These are phyloP conservation scores for Ancistrus triradiatus DNA, from an alignment of 2,113 vertebrate genomes.

Conservation along the genomic window DNA sequence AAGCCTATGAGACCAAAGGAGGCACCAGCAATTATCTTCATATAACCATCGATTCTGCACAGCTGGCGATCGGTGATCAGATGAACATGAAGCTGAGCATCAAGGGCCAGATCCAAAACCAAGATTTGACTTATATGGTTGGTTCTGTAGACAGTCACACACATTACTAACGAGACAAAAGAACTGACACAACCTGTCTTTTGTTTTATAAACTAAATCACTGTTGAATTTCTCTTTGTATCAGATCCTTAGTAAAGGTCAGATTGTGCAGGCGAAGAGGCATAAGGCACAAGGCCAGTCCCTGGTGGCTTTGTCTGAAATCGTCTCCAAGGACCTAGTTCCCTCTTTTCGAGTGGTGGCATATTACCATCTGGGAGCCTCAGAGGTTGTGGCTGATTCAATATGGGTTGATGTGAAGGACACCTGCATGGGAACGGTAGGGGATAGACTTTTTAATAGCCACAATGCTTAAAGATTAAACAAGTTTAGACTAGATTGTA, in stretches of 20 bases:
- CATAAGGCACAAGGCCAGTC: conserved; percentile 54
- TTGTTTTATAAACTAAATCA: no score
- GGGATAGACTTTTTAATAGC: neutral
- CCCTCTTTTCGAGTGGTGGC: conserved; percentile 67
- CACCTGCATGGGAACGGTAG: conserved; percentile 62
- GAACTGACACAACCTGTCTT: no score
- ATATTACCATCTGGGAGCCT: conserved; percentile 54
- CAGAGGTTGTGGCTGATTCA: conserved; percentile 66
- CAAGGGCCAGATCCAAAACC: conserved; percentile 15
- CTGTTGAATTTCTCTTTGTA: neutral
- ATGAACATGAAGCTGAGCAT: conserved; percentile 48
- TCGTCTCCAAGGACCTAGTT: conserved; percentile 46
- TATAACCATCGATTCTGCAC: conserved; percentile 30
- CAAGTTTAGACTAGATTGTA: no score
- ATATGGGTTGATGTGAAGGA: conserved; percentile 61
- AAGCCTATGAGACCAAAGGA: conserved; percentile 45
- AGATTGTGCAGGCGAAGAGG: conserved; percentile 45
- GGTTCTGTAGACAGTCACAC: conserved; percentile 11
- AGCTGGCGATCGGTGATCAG: conserved; percentile 19
- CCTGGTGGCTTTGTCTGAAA: conserved; percentile 39
- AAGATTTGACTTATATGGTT: conserved; percentile 59
- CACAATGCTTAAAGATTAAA: neutral
- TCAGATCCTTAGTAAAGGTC: conserved; percentile 58
- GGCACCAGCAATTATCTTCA: conserved; percentile 55
- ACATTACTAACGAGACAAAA: neutral